A percentile compares a stretch with the other conserved stretches of the same genome.
Conservation (phyloP, 2,113 vertebrate species). For the Catharus fuscescens region DNA sequence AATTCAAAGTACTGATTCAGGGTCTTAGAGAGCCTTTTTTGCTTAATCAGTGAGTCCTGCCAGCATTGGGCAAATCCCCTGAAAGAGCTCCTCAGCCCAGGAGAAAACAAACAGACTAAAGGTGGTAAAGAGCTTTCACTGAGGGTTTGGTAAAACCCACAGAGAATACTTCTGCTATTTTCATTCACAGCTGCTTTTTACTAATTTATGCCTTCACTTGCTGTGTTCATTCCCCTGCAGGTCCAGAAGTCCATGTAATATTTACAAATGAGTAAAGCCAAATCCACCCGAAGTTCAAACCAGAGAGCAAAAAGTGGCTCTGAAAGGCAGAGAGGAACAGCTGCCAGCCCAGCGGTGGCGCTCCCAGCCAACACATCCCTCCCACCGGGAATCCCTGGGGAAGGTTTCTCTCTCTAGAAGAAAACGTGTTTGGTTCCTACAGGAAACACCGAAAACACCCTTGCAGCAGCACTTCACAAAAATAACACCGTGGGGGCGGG, state of each 20-base stretch:
- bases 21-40: background rate
- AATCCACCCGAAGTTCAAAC: background rate
- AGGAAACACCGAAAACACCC: background rate
- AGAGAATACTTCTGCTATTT: background rate
- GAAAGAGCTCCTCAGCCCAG: background rate
- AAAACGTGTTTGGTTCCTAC: background rate
- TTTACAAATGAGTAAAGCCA: background rate
- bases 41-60: background rate
- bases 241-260: background rate
- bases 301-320: background rate
- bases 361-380: background rate
- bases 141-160: background rate
- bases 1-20: background rate
- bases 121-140: background rate
- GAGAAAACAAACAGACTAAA: background rate
- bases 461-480: background rate
- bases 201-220: background rate
- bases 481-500: background rate
- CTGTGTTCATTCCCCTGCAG: rapidly evolving
- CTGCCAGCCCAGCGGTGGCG: background rate
- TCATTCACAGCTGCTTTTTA: background rate
- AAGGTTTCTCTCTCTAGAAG: background rate
- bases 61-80: background rate
- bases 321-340: background rate
- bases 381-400: background rate